Evolutionary conservation across 2,888 invertebrate genomes (phyloP), one percentile per base, ranked within the genome.

Genomic region (Melikaiella ostensackeni): DNA sequence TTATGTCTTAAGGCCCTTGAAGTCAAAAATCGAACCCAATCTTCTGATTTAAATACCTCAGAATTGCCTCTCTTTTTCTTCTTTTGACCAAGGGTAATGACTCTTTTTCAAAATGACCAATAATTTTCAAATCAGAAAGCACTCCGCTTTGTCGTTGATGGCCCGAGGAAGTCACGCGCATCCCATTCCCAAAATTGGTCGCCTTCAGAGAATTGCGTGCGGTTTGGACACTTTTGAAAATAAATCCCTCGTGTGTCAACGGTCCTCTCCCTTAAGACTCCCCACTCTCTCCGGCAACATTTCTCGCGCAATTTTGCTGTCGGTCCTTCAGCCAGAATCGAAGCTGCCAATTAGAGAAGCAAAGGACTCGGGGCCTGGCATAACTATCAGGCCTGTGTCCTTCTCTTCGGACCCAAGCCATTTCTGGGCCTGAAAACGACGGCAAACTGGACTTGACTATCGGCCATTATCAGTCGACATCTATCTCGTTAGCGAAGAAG

Each of bases 401-500:
- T 73, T 13, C 75, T 75, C 79, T 64, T 8, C 27, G 27, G 42
- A 24, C 46, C 24, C 19, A 4, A 30, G 13, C 19, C 42, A 38
- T 33, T 63, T 66, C 27, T 66, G 42, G 19, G 24, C 30, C 30
- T 11, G 16, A 50, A 70, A 70, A 70, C 27, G 33, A 64, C 21
- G 38, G 46, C 27, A 46, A 24, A 21, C 13, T 16, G 24, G 24
- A 21, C 38, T 35, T 21, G 42, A 46, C 27, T 30, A 50, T 30
- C 81, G 83, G 81, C 82, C 84, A 87, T 85, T 89, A 89, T 88
- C 88, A 84, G 82, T 78, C 79, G 80, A 84, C 84, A 88, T 88
- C 88, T 88, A 86, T 86, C 87, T 87, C 87, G 88, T 88, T 89
- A 89, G 88, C 85, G 83, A 81, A 81, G 81, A 84, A 86, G 87